phyloP scores from a whole-genome alignment of 2,797 vertebrate genomes.

The Poecilia picta region DNA sequence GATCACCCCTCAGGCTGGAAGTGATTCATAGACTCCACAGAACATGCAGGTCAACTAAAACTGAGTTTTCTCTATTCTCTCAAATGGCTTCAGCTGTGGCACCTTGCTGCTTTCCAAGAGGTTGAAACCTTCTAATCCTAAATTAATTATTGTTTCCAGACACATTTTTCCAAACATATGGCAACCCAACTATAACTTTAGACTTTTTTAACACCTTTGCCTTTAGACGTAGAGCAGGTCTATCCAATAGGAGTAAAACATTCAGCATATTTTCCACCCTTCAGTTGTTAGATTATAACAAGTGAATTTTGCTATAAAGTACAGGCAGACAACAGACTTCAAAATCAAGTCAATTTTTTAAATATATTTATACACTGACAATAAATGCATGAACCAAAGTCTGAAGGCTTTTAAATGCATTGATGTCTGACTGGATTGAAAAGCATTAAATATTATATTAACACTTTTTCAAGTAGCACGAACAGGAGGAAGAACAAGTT shows the following conservation, averaged over 20 bases:
- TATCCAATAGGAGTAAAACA: neutral
- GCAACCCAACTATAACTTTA: neutral
- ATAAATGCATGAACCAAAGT: neutral
- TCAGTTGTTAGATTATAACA: neutral
- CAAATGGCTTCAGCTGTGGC: slow-evolving; percentile 46
- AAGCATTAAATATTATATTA: neutral
- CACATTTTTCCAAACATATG: neutral
- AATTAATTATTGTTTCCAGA: slow-evolving; percentile 4
- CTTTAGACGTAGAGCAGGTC: neutral
- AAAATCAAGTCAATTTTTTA: neutral
- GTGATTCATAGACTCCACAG: slow-evolving; percentile 61
- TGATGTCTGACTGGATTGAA: neutral
- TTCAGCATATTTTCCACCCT: neutral
- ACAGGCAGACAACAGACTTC: neutral
- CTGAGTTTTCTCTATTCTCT: slow-evolving; percentile 37
- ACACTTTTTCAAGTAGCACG: neutral
- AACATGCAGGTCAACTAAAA: slow-evolving; percentile 59
- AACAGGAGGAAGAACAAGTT: neutral
- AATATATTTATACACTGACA: neutral
- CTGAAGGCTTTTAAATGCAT: neutral
- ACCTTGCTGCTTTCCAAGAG: slow-evolving; percentile 45
- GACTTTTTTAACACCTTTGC: neutral
- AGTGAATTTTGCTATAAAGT: neutral
- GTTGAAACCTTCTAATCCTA: slow-evolving; percentile 1
- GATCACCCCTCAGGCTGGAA: slow-evolving; percentile 53